Evolutionary conservation across 2,888 invertebrate species (phyloP), one percentile per base, ranked within the genome.

Genomic region (Chydorus sphaericus): DNA sequence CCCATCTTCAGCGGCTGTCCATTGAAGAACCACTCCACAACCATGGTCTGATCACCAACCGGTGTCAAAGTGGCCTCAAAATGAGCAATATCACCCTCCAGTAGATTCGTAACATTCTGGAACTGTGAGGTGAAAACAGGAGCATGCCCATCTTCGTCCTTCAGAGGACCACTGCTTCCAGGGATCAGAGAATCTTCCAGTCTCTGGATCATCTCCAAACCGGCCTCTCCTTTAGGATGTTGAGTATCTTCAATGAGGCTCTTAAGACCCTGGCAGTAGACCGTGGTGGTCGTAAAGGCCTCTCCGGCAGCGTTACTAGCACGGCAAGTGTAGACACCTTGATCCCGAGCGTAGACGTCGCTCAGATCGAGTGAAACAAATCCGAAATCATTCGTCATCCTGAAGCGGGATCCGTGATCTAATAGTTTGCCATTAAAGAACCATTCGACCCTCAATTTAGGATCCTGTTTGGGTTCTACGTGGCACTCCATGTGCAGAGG

Each of bases 21-120:
- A 69, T 98, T 92, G 68, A 88, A 92, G 78, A 90, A 91, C 91
- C 91, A 94, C 74, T 93, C 92, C 55, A 93, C 87, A 28, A 83
- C 80, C 90, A 93, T 91, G 26, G 85, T 86, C 69, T 91, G 89
- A 66, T 92, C 92, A 11, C 91, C 90, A 50, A 88, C 83, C 11
- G 98, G 98, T 53, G 90, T 85, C 7, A 98, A 77, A 51, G 89
- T 90, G 36, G 94, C 96, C 74, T 98, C 97, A 70, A 94, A 96
- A 70, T 97, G 96, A 62, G 94, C 94, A 62, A 93, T 85, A 71
- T 97, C 92, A 57, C 93, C 93, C 73, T 97, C 97, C 38, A 83
- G 84, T 51, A 97, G 76, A 64, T 89, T 88, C 10, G 77, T 73
- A 58, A 91, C 76, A 62, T 88, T 82, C 63, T 84, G 79, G 70